Evolutionary conservation across 2,888 invertebrate genomes (phyloP).

Genomic region (Vesta saturnalis): DNA sequence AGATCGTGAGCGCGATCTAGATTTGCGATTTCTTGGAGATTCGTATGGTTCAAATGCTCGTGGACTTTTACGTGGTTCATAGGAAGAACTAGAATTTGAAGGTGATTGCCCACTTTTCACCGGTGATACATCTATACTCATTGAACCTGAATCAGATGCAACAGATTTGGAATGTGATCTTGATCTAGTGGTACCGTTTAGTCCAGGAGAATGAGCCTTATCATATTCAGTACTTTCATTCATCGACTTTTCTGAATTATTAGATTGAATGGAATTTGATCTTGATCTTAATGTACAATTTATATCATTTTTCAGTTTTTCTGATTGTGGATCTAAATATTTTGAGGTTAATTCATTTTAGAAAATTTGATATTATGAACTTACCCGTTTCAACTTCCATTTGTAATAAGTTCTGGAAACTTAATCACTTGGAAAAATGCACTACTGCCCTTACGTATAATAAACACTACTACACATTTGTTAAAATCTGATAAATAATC

Average conservation of each 20-base stretch:
- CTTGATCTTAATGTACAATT: constrained; percentile 44
- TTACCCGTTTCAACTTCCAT: not conserved
- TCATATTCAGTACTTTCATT: not conserved
- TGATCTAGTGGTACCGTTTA: constrained; percentile 30
- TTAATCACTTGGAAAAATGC: not conserved
- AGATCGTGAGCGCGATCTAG: constrained; percentile 43
- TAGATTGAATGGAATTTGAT: constrained; percentile 49
- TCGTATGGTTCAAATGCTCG: constrained; percentile 21
- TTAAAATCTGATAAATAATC: no score
- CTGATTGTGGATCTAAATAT: not conserved
- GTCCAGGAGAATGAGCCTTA: constrained; percentile 38
- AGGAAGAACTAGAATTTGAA: constrained; percentile 43
- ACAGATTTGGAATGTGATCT: constrained; percentile 35
- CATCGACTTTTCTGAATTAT: constrained; percentile 38
- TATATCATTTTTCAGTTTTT: not conserved
- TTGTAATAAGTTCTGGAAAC: not conserved
- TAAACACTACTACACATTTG: not conserved
- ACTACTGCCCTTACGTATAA: not conserved
- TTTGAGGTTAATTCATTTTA: no score
- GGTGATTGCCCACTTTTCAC: constrained; percentile 43
- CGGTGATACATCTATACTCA: constrained; percentile 42
- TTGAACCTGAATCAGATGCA: constrained; percentile 41
- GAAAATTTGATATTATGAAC: not conserved
- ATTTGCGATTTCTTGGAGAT: constrained; percentile 19
- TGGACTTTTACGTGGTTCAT: constrained; percentile 42